Base-by-base conservation (phyloP, 2,888 invertebrate species). In the Spisula subtruncata region DNA sequence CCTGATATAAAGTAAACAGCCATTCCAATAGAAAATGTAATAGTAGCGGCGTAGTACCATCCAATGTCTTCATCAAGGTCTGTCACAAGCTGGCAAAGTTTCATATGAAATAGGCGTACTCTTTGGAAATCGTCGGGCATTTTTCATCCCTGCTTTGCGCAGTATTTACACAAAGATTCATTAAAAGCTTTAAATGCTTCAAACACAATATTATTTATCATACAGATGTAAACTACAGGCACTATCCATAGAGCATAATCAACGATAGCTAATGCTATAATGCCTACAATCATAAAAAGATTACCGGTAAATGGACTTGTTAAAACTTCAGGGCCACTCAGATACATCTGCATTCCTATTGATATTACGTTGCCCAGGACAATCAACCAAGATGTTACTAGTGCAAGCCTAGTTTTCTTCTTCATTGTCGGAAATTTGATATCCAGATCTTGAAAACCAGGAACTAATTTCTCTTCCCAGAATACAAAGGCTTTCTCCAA, bases 1-100 rank as follows among this genome's bases (percentile, higher is more conserved):
- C 83, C 71, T 85, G 85, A 81, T 90, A 90, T 25, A 90, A 51
- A 2, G 86, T 86, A 48, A 90, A 90, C 81, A n/a, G 85, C n/a
- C 20, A 90, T 29, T 10, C 60, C 79, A 5, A 83, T 85, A 32
- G 35, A 66, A 54, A 87, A 88, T 10, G 71, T 87, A 29, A 86
- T 54, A 20, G 46, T 29, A 20, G 32, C 48, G 60, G 86, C 90
- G 41, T 80, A 90, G 46, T 66, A 86, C 83, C 80, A 88, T 29
- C 90, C 71, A 6, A 88, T 29, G 35, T 88, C 90, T 29, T 80
- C 35, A 41, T 90, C 90, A n/a, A 90, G 32, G 41, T 83, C 79
- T 6, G 8, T 46, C 16, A 90, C 90, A 20, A 86, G 80, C 83
- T 88, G 88, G 83, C 88, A 41, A 25, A 90, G 81, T 29, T 90